Conservation (phyloP, 2,113 vertebrate species). For the Felis catus region DNA sequence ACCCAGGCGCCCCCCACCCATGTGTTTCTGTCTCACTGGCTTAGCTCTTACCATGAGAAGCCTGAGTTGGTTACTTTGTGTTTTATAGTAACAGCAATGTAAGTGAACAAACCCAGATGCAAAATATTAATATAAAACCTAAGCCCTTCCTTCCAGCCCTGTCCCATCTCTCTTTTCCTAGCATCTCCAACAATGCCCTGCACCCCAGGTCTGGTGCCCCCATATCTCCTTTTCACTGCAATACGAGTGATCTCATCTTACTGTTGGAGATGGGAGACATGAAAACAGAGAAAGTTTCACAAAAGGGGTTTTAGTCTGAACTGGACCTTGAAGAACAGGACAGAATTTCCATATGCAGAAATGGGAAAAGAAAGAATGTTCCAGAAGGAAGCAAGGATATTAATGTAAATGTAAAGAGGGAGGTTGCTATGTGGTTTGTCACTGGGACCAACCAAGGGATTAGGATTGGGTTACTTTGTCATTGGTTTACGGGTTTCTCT, state of each 20-base stretch:
- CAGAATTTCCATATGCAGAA: slow-evolving; percentile 8
- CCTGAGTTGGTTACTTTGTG: background rate
- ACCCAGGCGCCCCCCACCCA: background rate
- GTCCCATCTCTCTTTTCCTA: background rate
- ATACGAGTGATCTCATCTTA: background rate
- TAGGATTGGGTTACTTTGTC: background rate
- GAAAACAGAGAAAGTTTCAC: background rate
- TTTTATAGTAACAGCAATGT: background rate
- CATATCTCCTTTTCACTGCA: background rate
- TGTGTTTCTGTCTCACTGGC: background rate
- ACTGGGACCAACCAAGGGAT: background rate
- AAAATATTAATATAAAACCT: slow-evolving; percentile 42
- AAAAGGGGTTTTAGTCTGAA: background rate
- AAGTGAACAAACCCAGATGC: background rate
- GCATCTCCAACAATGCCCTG: background rate
- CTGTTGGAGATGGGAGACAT: background rate
- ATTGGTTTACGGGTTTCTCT: background rate
- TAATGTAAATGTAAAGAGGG: slow-evolving; percentile 1
- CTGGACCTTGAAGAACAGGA: background rate
- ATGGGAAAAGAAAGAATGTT: background rate
- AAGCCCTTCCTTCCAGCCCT: background rate
- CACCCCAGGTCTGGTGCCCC: background rate
- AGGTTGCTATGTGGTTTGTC: background rate
- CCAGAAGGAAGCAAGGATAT: background rate
- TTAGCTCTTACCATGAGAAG: background rate